Evolutionary conservation across 2,797 vertebrate genomes (phyloP).

Genomic region (Pseudomugil gertrudae): DNA sequence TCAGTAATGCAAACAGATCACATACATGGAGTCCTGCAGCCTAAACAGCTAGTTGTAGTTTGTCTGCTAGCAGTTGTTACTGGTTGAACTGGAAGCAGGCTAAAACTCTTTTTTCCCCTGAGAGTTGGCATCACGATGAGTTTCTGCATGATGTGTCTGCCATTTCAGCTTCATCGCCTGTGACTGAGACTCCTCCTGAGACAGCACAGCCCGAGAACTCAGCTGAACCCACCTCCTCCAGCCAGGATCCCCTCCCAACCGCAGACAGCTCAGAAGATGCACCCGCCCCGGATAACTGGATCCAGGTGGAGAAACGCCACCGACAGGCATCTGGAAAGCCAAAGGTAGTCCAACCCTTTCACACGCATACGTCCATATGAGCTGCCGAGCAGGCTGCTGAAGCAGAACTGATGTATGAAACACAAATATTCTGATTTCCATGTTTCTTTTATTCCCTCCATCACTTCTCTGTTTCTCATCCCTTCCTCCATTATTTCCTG

Average conservation of each 20-base stretch:
- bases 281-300: constrained; percentile 86
- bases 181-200: constrained; percentile 31
- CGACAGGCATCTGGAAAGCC: constrained; percentile 75
- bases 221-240: constrained; percentile 25
- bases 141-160: not conserved
- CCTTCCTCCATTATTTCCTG: not conserved
- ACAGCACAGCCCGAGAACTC: constrained; percentile 38
- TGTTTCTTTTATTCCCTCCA: not conserved
- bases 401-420: too few species aligned
- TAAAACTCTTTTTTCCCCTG: not conserved
- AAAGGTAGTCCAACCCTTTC: constrained; percentile 78
- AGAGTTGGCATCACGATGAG: constrained; percentile 10
- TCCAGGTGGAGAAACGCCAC: constrained; percentile 91
- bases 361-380: too few species aligned
- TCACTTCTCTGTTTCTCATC: not conserved
- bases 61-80: too few species aligned
- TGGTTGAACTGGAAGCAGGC: not conserved
- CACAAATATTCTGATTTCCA: not conserved
- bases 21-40: not conserved
- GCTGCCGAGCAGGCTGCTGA: too few species aligned
- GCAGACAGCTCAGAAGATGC: constrained; percentile 69
- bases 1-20: not conserved
- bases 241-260: constrained; percentile 20
- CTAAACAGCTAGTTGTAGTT: too few species aligned
- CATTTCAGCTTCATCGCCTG: constrained; percentile 59